phyloP scores from a whole-genome alignment of 2,888 invertebrate species.

The Aspidiotus rigidus region DNA sequence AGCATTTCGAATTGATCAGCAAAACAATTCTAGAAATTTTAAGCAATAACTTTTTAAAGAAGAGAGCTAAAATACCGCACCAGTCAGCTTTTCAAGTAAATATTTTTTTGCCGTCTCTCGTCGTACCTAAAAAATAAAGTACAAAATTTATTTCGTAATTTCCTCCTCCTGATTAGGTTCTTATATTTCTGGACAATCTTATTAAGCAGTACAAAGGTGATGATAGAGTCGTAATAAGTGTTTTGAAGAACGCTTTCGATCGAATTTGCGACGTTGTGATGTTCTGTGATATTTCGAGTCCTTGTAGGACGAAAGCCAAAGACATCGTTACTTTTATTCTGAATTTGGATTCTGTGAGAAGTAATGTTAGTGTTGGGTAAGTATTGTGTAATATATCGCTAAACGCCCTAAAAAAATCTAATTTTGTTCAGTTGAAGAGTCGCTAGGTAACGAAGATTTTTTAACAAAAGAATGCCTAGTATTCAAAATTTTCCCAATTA shows the following conservation, averaged over 20 bases:
- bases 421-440: neutral
- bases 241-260: slow-evolving; percentile 38
- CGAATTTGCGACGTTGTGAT: slow-evolving; percentile 40
- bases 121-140: neutral
- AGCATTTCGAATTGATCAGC: slow-evolving; percentile 14
- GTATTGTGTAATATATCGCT: neutral
- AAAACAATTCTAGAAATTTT: slow-evolving; percentile 29
- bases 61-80: slow-evolving; percentile 24
- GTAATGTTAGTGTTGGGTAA: slow-evolving; percentile 15
- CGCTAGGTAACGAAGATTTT: neutral
- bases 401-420: too few relatives aligned
- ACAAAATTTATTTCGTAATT: neutral
- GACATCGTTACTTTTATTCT: slow-evolving; percentile 37
- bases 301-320: slow-evolving; percentile 38
- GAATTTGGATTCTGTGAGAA: slow-evolving; percentile 17
- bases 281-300: slow-evolving; percentile 40
- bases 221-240: slow-evolving; percentile 36
- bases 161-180: slow-evolving; percentile 37
- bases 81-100: slow-evolving; percentile 24
- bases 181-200: slow-evolving; percentile 40
- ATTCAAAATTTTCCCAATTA: neutral
- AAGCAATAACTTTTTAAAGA: slow-evolving; percentile 34
- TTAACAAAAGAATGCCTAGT: too few relatives aligned
- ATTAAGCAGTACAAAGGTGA: slow-evolving; percentile 35
- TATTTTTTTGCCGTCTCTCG: neutral